Evolutionary conservation across 2,888 invertebrate species (phyloP).

Genomic region (Mongoloraphidia duomilia): DNA sequence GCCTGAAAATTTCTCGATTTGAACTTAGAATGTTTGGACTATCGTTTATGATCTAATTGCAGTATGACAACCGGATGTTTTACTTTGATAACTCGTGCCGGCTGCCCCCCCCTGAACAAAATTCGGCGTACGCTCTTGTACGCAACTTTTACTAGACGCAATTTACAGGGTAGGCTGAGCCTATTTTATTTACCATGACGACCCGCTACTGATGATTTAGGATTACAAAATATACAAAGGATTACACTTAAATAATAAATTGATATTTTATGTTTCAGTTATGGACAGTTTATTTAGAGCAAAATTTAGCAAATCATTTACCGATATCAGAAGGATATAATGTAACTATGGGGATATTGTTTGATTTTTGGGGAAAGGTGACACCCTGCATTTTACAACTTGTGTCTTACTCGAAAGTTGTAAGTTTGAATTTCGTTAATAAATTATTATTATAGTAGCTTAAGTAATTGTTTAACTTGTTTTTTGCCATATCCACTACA

Average conservation of each 20-base stretch:
- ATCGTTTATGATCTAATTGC: no score
- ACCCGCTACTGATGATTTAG: no score
- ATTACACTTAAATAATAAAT: not conserved
- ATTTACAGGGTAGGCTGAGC: no score
- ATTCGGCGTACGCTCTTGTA: no score
- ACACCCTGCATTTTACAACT: slow-evolving; percentile 91
- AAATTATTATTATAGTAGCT: slow-evolving; percentile 15
- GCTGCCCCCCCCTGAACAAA: no score
- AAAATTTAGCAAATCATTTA: slow-evolving; percentile 51
- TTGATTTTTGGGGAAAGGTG: slow-evolving; percentile 98
- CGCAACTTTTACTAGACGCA: no score
- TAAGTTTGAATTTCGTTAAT: slow-evolving; percentile 32
- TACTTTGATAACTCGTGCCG: no score
- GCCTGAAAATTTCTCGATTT: no score
- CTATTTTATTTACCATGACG: no score
- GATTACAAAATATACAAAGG: not conserved
- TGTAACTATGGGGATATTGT: slow-evolving; percentile 64
- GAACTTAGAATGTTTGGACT: no score
- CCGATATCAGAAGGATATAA: slow-evolving; percentile 58
- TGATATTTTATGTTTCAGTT: slow-evolving; percentile 35
- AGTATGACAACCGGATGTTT: no score
- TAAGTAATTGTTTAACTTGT: not conserved
- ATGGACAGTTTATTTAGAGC: slow-evolving; percentile 97
- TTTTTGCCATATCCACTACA: not conserved
- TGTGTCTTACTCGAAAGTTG: slow-evolving; percentile 80